phyloP scores from a whole-genome alignment of 1,140 invertebrate species.

The Lepidotrigona ventralis region DNA sequence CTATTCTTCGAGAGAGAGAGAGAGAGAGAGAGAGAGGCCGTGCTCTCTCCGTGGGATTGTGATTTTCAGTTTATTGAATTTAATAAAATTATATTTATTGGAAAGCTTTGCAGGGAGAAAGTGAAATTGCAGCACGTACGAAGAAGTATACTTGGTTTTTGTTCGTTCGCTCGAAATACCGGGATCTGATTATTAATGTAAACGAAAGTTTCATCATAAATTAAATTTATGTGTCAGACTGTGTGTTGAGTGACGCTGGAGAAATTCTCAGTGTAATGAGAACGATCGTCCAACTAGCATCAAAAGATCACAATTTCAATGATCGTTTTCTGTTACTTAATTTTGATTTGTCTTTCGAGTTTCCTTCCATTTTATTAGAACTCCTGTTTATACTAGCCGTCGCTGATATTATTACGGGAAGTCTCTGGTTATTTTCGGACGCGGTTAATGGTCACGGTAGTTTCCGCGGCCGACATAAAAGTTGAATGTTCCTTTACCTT shows the following conservation, averaged over 20 bases:
- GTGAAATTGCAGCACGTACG: not conserved
- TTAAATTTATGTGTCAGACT: not conserved
- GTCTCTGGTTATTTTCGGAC: not conserved
- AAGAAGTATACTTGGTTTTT: not conserved
- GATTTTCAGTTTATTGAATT: no score
- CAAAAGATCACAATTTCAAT: no score
- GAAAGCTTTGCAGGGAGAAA: not conserved
- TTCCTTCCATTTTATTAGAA: not conserved
- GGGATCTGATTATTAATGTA: no score
- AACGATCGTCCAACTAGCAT: no score
- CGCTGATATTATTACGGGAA: not conserved
- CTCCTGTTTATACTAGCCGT: not conserved
- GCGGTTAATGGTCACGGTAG: not conserved
- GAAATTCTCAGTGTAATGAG: no score
- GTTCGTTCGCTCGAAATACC: not conserved
- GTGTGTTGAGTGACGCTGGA: no score
- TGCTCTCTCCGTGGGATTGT: no score
- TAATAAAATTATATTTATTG: not conserved
- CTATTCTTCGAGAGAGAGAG: not conserved
- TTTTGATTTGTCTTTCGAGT: not conserved
- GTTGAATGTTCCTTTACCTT: not conserved
- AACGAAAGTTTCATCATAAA: not conserved
- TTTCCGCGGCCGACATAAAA: not conserved
- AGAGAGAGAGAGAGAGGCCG: no score
- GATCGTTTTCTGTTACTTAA: no score